Conservation (phyloP, 2,113 vertebrate species). For the Ancistrus triradiatus region DNA sequence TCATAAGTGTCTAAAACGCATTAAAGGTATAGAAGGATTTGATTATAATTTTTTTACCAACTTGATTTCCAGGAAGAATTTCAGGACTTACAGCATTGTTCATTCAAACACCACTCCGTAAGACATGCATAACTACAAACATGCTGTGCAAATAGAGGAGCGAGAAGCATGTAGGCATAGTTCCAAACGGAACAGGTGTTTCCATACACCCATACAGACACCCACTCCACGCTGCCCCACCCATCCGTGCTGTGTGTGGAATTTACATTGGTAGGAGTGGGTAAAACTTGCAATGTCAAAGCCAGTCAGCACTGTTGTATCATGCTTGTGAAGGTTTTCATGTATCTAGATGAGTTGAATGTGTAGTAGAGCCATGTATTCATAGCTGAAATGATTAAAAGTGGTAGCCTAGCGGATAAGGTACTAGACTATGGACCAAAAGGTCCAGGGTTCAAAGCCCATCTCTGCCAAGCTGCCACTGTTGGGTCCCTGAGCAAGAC, state of each 20-base stretch:
- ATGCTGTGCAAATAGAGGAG: background rate
- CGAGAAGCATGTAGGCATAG: conserved; percentile 7
- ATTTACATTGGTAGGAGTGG: background rate
- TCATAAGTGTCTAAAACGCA: background rate
- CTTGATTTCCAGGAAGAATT: background rate
- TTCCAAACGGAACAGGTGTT: conserved; percentile 22
- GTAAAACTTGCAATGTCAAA: background rate
- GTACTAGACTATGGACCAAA: too few species aligned
- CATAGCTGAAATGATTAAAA: too few species aligned
- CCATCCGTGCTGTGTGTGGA: conserved; percentile 1
- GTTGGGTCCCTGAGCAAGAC: too few species aligned
- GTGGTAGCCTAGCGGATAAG: too few species aligned
- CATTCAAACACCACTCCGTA: too few species aligned
- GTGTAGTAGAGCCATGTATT: too few species aligned
- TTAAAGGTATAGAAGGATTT: background rate
- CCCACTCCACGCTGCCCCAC: conserved; percentile 4
- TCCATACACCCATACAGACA: background rate
- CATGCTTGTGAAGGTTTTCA: background rate
- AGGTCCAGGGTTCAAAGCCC: too few species aligned
- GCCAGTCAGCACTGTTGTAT: background rate
- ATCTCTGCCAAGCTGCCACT: too few species aligned
- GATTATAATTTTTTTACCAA: too few species aligned
- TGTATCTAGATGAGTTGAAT: too few species aligned
- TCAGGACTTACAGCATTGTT: background rate
- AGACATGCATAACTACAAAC: background rate